Evolutionary conservation across 2,888 invertebrate species (phyloP).

Genomic region (Ennomos erosarius): DNA sequence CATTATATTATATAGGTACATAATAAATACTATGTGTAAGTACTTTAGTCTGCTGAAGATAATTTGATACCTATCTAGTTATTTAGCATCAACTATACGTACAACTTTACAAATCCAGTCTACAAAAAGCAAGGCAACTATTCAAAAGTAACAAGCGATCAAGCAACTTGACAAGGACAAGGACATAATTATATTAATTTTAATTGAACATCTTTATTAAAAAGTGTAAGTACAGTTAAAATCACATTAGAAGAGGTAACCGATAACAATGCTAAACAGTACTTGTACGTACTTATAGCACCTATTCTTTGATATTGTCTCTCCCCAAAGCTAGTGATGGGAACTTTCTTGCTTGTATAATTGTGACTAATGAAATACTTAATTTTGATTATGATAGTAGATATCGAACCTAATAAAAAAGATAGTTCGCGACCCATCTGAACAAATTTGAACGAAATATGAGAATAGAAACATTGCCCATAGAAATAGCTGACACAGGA

Average conservation of each 20-base stretch:
- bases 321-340: too few relatives aligned
- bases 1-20: neutral
- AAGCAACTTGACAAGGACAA: constrained; percentile 13
- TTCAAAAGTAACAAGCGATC: constrained; percentile 10
- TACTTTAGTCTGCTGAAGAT: constrained; percentile 4
- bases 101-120: constrained; percentile 5
- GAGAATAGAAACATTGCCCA: neutral
- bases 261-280: too few relatives aligned
- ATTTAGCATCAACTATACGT: constrained; percentile 10
- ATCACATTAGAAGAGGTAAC: neutral
- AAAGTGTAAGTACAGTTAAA: neutral
- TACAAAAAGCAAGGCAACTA: constrained; percentile 13
- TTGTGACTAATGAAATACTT: too few relatives aligned
- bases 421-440: too few relatives aligned
- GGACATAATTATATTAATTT: constrained; percentile 5
- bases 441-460: too few relatives aligned
- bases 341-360: too few relatives aligned
- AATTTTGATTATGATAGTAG: too few relatives aligned
- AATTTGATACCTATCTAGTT: constrained; percentile 7
- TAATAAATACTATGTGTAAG: neutral
- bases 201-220: constrained; percentile 14
- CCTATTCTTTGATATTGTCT: too few relatives aligned
- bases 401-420: too few relatives aligned
- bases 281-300: too few relatives aligned
- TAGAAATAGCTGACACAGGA: too few relatives aligned